phyloP scores from a whole-genome alignment of 2,113 vertebrate species.

The Callopanchax toddi region DNA sequence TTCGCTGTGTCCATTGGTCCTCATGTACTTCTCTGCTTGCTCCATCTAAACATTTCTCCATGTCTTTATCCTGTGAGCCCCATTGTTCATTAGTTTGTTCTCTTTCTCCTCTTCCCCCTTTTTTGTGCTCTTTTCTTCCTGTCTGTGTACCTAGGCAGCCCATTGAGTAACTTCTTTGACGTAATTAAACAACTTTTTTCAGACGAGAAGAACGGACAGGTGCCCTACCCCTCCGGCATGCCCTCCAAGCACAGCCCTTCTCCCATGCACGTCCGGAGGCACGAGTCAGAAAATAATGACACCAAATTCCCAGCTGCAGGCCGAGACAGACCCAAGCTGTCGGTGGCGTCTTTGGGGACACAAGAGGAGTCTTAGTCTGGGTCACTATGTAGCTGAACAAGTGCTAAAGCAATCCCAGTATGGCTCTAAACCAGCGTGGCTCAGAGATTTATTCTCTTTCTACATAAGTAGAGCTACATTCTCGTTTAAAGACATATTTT shows the following conservation, averaged over 20 bases:
- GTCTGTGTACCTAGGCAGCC: conserved; percentile 91
- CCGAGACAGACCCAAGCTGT: conserved; percentile 87
- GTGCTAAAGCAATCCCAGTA: conserved; percentile 37
- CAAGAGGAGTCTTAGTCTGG: conserved; percentile 87
- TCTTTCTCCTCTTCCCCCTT: conserved; percentile 76
- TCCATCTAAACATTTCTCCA: conserved; percentile 70
- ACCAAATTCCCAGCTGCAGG: conserved; percentile 83
- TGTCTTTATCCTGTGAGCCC: conserved; percentile 78
- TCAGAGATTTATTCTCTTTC: conserved; percentile 71
- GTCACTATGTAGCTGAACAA: conserved; percentile 33
- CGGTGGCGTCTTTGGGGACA: conserved; percentile 83
- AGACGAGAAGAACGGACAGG: conserved; percentile 99
- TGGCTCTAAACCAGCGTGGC: conserved; percentile 40
- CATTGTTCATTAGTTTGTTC: conserved; percentile 89
- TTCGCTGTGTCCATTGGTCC: conserved; percentile 19
- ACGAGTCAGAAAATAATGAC: conserved; percentile 88
- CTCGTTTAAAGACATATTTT: conserved; percentile 79
- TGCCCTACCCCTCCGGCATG: conserved; percentile 88
- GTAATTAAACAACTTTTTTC: conserved; percentile 99
- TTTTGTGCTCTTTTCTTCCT: conserved; percentile 81
- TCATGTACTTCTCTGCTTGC: conserved; percentile 40
- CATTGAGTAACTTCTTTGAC: conserved; percentile 99
- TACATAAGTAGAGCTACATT: conserved; percentile 78
- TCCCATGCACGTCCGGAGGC: conserved; percentile 82
- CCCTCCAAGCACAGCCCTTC: conserved; percentile 88